Base-by-base conservation (phyloP, 1,140 invertebrate species). In the Bombus breviceps region DNA sequence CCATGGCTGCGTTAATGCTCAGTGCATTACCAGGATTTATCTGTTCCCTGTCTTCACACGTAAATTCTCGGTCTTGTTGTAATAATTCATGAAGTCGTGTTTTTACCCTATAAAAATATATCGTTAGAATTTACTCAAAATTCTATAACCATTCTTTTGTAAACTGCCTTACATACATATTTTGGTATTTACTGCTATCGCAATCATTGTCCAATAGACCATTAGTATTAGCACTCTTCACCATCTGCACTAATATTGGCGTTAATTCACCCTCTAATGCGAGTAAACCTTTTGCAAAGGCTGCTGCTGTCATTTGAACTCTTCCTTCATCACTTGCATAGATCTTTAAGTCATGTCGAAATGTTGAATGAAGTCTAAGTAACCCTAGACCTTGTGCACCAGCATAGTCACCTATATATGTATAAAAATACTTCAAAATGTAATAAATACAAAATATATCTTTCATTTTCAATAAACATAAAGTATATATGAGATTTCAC, bases 181-280 rank as follows among this genome's bases (percentile, higher is more conserved):
- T 98, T 94, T 99, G 98, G 93, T 98, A 98, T 95, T 99, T 99
- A 91, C 98, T 98, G 37, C 98, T 98, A 94, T 99, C 99, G 92
- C 98, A 99, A 94, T 99, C 99, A 93, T 99, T 99, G 94, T 99
- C 99, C 43, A 99, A 94, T 22, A 99, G 94, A 8, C 99, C 99
- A 95, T 99, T 99, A 0, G 99, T 99, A 93, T 99, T 99, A 3
- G 99, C 99, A 92, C 98, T 99, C 94, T 99, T 99, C 2, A 99
- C 99, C 99, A 99, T 99, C 95, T 99, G 99, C 25, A 99, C 99
- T 28, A 99, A 95, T 93, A 99, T 99, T 0, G 99, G 99, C 0
- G 99, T 99, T 6, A 99, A 95, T 95, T 99, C 99, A 18, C 99
- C 99, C 95, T 99, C 99, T 59, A 99, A 94, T 0, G 99, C 99